A percentile compares a stretch with the other conserved stretches of the same genome.
Evolutionary conservation across 2,113 vertebrate genomes (phyloP).

Genomic region (Heterotilapia buettikoferi): DNA sequence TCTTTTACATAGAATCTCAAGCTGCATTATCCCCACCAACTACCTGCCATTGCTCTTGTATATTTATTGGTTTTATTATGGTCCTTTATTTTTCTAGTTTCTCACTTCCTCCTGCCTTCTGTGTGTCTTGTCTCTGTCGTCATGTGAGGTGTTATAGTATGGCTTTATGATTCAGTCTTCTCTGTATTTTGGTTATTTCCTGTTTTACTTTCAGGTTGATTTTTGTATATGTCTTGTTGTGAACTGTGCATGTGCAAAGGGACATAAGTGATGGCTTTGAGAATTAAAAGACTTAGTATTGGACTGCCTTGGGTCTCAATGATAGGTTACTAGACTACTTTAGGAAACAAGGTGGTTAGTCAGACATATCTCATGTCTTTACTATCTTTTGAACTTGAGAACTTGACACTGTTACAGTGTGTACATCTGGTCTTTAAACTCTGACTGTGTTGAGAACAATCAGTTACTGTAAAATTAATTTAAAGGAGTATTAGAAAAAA

Average conservation of each 20-base stretch:
- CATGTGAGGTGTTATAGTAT: neutral
- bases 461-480: neutral
- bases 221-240: neutral
- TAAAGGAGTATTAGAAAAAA: neutral
- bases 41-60: neutral
- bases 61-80: neutral
- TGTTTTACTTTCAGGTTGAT: neutral
- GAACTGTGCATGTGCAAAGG: neutral
- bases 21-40: neutral
- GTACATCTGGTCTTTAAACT: neutral
- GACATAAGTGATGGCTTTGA: neutral
- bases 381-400: neutral
- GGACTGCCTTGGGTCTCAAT: neutral
- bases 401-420: neutral
- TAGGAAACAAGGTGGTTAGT: neutral
- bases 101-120: neutral
- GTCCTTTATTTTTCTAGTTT: neutral
- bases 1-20: neutral
- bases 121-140: neutral
- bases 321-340: neutral
- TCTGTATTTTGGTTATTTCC: neutral
- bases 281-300: neutral
- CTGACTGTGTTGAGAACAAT: neutral
- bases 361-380: neutral
- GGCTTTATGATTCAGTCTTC: neutral